Conservation (phyloP, 2,113 vertebrate species). For the Dunckerocampus dactyliophorus region DNA sequence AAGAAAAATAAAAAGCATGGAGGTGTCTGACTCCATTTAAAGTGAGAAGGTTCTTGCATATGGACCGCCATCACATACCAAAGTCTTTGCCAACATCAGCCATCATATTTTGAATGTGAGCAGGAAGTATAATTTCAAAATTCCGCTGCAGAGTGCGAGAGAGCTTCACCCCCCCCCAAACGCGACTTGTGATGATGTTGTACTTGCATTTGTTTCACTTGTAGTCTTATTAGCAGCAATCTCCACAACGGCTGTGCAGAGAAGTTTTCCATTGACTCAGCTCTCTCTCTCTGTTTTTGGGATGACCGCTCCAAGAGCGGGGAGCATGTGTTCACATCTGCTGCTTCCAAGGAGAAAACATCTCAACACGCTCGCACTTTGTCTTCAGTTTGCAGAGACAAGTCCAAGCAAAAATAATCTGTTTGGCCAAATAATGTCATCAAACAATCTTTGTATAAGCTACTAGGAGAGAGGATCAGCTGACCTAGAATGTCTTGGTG, state of each 20-base stretch:
- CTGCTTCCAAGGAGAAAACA: conserved; percentile 23
- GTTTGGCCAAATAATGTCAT: not conserved
- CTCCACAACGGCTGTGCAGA: conserved; percentile 20
- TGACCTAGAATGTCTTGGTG: too few relatives aligned
- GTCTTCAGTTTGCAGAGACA: not conserved
- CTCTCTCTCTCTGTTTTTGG: conserved; percentile 36
- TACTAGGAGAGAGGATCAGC: not conserved
- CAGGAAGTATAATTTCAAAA: conserved; percentile 41
- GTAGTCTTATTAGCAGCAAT: conserved; percentile 34
- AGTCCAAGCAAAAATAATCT: not conserved
- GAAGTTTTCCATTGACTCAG: conserved; percentile 39
- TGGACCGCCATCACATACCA: conserved; percentile 41
- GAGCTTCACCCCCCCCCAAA: too few relatives aligned
- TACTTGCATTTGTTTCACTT: conserved; percentile 28
- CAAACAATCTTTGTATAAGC: not conserved
- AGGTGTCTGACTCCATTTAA: conserved; percentile 43
- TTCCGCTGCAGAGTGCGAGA: conserved; percentile 2
- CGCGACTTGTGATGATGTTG: not conserved
- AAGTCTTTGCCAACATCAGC: conserved; percentile 62
- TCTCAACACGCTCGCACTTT: conserved; percentile 56
- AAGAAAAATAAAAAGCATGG: conserved; percentile 53
- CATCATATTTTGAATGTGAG: conserved; percentile 29
- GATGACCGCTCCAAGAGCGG: conserved; percentile 15
- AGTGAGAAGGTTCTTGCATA: not conserved
- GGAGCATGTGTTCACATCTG: conserved; percentile 36